phyloP scores from a whole-genome alignment of 2,113 vertebrate genomes.

The Candoia aspera region DNA sequence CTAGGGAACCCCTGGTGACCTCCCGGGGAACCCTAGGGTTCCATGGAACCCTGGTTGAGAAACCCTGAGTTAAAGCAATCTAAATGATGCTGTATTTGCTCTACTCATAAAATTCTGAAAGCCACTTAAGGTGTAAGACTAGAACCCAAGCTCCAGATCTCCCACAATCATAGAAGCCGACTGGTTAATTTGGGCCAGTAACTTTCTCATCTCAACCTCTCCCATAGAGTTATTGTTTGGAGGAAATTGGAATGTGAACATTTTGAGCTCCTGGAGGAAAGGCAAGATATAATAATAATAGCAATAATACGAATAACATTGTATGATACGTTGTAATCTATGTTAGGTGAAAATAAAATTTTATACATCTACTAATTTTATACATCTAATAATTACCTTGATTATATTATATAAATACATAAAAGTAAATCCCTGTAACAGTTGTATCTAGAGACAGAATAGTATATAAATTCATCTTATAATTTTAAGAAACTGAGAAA shows the following conservation, averaged over 20 bases:
- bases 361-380: not conserved
- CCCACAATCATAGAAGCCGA: not conserved
- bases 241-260: not conserved
- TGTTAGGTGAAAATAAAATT: not conserved
- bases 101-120: not conserved
- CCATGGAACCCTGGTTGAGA: too few relatives aligned
- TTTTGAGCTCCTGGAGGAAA: not conserved
- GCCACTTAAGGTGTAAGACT: not conserved
- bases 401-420: not conserved
- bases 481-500: not conserved
- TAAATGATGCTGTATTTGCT: not conserved
- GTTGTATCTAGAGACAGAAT: not conserved
- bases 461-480: not conserved
- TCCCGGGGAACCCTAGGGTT: too few relatives aligned
- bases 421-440: not conserved
- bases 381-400: not conserved
- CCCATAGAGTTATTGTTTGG: not conserved
- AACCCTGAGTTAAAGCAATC: not conserved
- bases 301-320: not conserved
- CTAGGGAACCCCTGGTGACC: too few relatives aligned
- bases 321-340: not conserved
- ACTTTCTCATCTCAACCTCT: not conserved
- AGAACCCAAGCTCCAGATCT: not conserved
- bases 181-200: not conserved
- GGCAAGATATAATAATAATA: not conserved